phyloP scores from a whole-genome alignment of 1,140 invertebrate species.

The Drosophila athabasca region DNA sequence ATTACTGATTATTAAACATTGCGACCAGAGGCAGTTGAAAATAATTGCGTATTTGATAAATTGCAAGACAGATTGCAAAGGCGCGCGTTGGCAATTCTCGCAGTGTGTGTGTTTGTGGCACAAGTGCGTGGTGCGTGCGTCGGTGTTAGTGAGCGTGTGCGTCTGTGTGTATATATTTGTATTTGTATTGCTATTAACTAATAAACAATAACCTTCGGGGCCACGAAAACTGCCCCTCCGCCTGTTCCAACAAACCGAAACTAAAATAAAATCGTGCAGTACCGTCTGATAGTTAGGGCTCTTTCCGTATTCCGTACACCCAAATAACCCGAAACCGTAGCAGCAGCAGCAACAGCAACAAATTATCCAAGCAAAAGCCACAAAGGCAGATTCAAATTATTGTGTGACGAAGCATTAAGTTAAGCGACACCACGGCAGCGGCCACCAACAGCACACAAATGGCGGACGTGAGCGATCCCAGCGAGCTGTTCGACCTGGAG shows the following conservation, averaged over 20 bases:
- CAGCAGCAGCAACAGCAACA: conserved; percentile 52
- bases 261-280: conserved; percentile 53
- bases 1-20: conserved; percentile 64
- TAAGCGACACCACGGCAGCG: conserved; percentile 1
- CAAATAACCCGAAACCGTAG: conserved; percentile 23
- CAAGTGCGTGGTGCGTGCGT: conserved; percentile 49
- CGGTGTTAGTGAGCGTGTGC: conserved; percentile 43
- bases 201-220: conserved; percentile 79
- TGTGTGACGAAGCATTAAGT: conserved; percentile 8
- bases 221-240: conserved; percentile 49
- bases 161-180: conserved; percentile 44
- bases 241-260: conserved; percentile 52
- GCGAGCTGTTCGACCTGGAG: conserved; percentile 93
- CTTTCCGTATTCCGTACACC: conserved; percentile 59
- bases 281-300: conserved; percentile 16
- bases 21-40: conserved; percentile 40
- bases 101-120: conserved; percentile 41
- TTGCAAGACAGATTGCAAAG: conserved; percentile 24
- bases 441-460: conserved; percentile 84
- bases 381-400: conserved; percentile 25
- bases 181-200: conserved; percentile 80
- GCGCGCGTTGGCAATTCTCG: conserved; percentile 47
- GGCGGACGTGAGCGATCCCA: conserved; percentile 86
- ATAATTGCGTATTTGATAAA: conserved; percentile 49
- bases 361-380: conserved; percentile 31